Evolutionary conservation across 2,888 invertebrate species (phyloP).

Genomic region (Synanthedon tipuliformis): DNA sequence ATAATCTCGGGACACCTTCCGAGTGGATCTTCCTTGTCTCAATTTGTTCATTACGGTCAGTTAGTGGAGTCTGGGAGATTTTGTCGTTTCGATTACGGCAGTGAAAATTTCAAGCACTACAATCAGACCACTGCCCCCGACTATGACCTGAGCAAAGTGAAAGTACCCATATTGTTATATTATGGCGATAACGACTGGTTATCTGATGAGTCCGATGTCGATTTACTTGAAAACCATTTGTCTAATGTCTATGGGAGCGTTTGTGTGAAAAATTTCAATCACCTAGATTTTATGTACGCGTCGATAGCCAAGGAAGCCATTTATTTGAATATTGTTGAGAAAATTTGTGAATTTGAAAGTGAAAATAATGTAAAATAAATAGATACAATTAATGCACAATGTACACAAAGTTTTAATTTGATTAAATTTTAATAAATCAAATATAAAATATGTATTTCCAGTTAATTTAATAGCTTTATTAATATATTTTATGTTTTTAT

Average conservation of each 20-base stretch:
- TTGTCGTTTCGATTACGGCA: slow-evolving; percentile 38
- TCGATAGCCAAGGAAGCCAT: slow-evolving; percentile 61
- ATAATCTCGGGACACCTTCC: slow-evolving; percentile 73
- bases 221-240: slow-evolving; percentile 38
- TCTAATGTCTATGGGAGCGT: slow-evolving; percentile 59
- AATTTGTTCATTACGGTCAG: slow-evolving; percentile 58
- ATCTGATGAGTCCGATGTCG: slow-evolving; percentile 60
- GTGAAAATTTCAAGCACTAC: slow-evolving; percentile 45
- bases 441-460: too few species aligned
- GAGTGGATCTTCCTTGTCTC: slow-evolving; percentile 63
- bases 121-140: slow-evolving; percentile 38
- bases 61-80: slow-evolving; percentile 37
- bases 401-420: too few species aligned
- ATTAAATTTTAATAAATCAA: too few species aligned
- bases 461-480: too few species aligned
- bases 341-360: slow-evolving; percentile 17
- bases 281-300: slow-evolving; percentile 76
- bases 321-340: slow-evolving; percentile 48
- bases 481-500: too few species aligned
- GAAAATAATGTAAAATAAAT: too few species aligned
- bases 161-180: slow-evolving; percentile 34
- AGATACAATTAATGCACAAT: too few species aligned
- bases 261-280: slow-evolving; percentile 69
- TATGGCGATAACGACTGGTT: slow-evolving; percentile 53
- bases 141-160: slow-evolving; percentile 32